Conservation (phyloP, 2,888 invertebrate genomes). For the Xanthostigma xanthostigma region DNA sequence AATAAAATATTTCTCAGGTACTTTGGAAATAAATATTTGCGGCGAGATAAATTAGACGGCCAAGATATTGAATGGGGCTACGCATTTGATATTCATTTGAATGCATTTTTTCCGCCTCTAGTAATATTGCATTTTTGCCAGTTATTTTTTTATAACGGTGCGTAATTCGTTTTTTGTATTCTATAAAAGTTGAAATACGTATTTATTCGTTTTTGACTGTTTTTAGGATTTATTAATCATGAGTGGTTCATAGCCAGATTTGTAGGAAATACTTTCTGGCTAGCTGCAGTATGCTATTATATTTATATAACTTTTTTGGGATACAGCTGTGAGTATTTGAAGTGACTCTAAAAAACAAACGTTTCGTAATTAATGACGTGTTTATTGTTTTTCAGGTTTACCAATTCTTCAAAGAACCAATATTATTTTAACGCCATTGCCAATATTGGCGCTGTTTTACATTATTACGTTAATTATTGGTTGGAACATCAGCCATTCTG, state of each 20-base stretch:
- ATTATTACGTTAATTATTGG: conserved; percentile 59
- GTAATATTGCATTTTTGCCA: conserved; percentile 87
- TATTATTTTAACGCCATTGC: conserved; percentile 69
- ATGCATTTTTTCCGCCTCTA: conserved; percentile 95
- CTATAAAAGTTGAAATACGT: conserved; percentile 3
- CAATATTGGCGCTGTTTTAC: conserved; percentile 61
- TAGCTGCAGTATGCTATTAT: conserved; percentile 81
- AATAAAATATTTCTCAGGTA: conserved; percentile 43
- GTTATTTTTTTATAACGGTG: conserved; percentile 73
- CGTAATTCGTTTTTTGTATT: conserved; percentile 5
- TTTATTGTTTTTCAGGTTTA: conserved; percentile 47
- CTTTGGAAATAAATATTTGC: conserved; percentile 62
- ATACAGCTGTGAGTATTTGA: conserved; percentile 65
- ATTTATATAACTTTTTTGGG: conserved; percentile 95
- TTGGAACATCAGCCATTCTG: conserved; percentile 69
- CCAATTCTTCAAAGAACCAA: conserved; percentile 77
- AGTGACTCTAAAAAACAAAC: not conserved
- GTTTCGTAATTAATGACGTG: not conserved
- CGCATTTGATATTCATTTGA: conserved; percentile 95
- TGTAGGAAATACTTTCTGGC: conserved; percentile 87
- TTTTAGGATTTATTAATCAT: conserved; percentile 61
- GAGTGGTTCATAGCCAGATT: conserved; percentile 66
- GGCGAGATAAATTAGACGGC: conserved; percentile 43
- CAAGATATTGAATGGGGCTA: conserved; percentile 96
- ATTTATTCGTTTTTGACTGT: conserved; percentile 7